Conservation (phyloP, 2,888 invertebrate species). For the Hypomecis punctinalis region DNA sequence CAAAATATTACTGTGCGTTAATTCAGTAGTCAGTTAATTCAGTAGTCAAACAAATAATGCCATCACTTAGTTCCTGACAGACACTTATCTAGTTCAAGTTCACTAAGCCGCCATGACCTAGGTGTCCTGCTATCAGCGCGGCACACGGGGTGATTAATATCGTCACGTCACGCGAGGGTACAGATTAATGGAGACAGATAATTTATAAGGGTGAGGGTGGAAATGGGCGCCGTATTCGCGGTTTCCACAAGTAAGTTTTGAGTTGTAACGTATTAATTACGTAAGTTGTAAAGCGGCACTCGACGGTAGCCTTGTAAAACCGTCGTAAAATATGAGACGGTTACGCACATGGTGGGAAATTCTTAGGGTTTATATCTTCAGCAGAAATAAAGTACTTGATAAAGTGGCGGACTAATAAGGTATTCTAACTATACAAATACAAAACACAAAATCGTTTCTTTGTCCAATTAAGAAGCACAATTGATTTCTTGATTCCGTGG, state of each 20-base stretch:
- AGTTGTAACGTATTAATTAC: constrained; percentile 14
- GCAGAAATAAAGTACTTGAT: too few species aligned
- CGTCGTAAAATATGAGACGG: background rate
- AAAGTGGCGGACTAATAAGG: too few species aligned
- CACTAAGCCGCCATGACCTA: constrained; percentile 13
- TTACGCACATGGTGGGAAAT: too few species aligned
- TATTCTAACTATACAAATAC: too few species aligned
- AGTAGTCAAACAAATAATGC: background rate
- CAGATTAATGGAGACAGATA: constrained; percentile 43
- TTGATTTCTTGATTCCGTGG: too few species aligned
- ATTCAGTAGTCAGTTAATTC: too few species aligned
- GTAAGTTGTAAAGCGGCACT: constrained; percentile 5
- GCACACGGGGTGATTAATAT: constrained; percentile 25
- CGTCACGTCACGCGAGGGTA: constrained; percentile 30
- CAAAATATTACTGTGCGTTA: too few species aligned
- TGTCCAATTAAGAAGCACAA: too few species aligned
- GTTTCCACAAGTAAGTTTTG: constrained; percentile 7
- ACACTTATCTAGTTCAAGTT: constrained; percentile 7
- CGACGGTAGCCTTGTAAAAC: background rate
- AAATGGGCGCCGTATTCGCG: constrained; percentile 6
- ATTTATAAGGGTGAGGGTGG: constrained; percentile 32
- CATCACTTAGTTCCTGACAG: background rate
- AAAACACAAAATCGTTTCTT: too few species aligned
- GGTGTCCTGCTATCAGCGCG: constrained; percentile 24
- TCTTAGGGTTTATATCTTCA: too few species aligned